Base-by-base conservation (phyloP, 2,888 invertebrate species). In the Sinotaia quadrata region DNA sequence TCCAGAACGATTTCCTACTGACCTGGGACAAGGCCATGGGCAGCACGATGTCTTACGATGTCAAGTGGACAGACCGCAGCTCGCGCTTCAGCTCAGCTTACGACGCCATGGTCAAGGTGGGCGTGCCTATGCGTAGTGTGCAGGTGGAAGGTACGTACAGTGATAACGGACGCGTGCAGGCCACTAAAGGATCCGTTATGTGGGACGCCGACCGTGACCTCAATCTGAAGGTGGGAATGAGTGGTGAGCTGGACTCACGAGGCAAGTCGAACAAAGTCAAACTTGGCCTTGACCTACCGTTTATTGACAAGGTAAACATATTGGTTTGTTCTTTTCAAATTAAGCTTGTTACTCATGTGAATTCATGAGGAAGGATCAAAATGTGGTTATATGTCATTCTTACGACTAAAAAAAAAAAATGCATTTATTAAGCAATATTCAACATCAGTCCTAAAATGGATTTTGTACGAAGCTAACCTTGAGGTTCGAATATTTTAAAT, bases 151-250 rank as follows among this genome's bases (percentile, higher is more conserved):
- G 78, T 8, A 66, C 76, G 12, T 75, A 71, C 68, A 74, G 75
- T 15, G 75, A 78, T 56, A 66, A 67, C 2, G 60, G 44, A 7
- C 47, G 69, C 4, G 63, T 66, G 29, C 63, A 68, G 31, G 58
- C 71, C 3, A 61, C 71, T 4, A 75, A 75, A 34, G 71, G 69
- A 21, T 66, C 73, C 2, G 34, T 83, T 27, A 69, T 77, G 62
- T 84, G 84, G 84, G 84, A 85, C 75, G 80, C 81, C 59, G 78
- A 78, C 49, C 69, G 72, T n/a, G 82, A 84, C 69, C 69, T 72
- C 51, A 71, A 71, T 56, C 81, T 83, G 65, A 79, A 77, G 67
- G 76, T 81, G 29, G 71, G 67, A n/a, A 49, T 68, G 61, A 78
- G 72, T 36, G 61, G 77, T 8, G 72, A 71, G 15, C 65, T 77